These are phyloP conservation scores for Mythimna pallens DNA, from an alignment of 2,888 invertebrate species.

Conservation along the genomic window DNA sequence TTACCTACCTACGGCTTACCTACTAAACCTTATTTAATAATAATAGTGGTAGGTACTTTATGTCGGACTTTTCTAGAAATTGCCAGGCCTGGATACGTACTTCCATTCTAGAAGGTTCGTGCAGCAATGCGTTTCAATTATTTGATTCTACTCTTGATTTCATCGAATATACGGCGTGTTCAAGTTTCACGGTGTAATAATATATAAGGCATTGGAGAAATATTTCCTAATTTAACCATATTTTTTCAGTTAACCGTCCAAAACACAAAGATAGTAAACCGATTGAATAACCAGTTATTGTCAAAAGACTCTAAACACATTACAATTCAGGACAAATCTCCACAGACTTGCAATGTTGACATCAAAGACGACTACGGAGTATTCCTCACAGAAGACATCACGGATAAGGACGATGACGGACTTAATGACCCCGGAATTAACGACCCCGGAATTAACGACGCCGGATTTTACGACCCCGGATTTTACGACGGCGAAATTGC, in stretches of 20 bases:
- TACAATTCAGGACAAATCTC: conserved; percentile 23
- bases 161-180: too few species aligned
- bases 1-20: too few species aligned
- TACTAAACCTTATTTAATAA: too few species aligned
- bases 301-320: conserved; percentile 51
- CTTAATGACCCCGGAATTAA: background rate
- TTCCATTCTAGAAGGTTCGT: too few species aligned
- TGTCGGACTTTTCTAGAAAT: too few species aligned
- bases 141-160: too few species aligned
- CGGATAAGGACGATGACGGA: conserved; percentile 55
- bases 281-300: conserved; percentile 68
- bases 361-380: conserved; percentile 67
- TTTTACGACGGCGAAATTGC: background rate
- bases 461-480: conserved; percentile 18
- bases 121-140: too few species aligned
- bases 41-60: too few species aligned
- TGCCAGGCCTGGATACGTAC: too few species aligned
- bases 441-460: conserved; percentile 6
- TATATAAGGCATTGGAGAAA: too few species aligned
- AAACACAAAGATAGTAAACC: conserved; percentile 73
- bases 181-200: too few species aligned
- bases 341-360: conserved; percentile 44
- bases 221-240: background rate
- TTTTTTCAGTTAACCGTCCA: conserved; percentile 76
- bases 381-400: conserved; percentile 31